Evolutionary conservation across 2,113 vertebrate species (phyloP), one percentile per base, ranked within the genome.

Genomic region (Empidonax alnorum): DNA sequence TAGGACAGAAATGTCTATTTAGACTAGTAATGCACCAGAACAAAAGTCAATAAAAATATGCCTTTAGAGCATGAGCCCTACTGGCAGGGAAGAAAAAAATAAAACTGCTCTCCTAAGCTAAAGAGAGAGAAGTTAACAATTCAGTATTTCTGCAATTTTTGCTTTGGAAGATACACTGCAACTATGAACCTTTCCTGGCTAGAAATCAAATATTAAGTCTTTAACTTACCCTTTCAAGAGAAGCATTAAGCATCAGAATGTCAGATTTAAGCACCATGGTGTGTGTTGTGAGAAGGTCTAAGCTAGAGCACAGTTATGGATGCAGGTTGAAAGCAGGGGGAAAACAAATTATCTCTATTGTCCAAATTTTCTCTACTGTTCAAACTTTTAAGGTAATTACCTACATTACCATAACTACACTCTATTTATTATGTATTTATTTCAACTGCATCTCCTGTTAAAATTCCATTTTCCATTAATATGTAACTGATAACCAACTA

Each of bases 161-260:
- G 1, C 3, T 37, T 20, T 84, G 46, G 27, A 63, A 81, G 49
- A 69, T 18, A 87, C 10, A 67, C 3, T 27, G 10, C 12, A 55
- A 50, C 8, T 33, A 46, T 28, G 42, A 81, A 55, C 9, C 16
- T 90, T 67, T 67, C 27, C 23, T 42, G 22, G 7, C 39, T 15
- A 35, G 21, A 82, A 90, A 81, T 28, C 28, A 90, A 86, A 49
- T 41, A 76, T 2, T 9, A 69, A 62, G 41, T 11, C 27, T 92
- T 76, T 39, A 83, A 63, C 12, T 41, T 7, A 35, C 1, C 2
- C 44, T 56, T 79, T 83, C 31, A 56, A 69, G 62, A 65, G 11
- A 76, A 41, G 12, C 0, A 1, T 7, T 20, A 53, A 9, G 27
- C 18, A 47, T 73, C 23, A 68, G 27, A 59, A 73, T 6, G 1